Conservation (phyloP, 2,888 invertebrate species). For the Desoria tigrina region DNA sequence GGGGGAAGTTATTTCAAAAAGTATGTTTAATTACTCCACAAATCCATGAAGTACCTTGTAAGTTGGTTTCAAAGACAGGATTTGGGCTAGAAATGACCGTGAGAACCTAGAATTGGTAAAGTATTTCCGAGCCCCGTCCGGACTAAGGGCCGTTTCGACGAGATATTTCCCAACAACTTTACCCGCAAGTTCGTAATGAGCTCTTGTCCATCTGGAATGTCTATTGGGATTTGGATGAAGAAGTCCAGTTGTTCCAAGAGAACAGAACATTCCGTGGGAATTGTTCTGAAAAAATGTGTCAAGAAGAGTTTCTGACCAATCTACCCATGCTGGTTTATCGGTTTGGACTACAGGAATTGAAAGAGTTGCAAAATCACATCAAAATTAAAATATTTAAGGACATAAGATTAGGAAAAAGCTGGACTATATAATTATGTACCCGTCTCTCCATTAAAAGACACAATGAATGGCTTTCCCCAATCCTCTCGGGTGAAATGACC, state of each 20-base stretch:
- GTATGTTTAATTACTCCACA: neutral
- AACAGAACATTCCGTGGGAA: conserved; percentile 68
- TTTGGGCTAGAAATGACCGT: conserved; percentile 87
- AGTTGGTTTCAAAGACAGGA: conserved; percentile 88
- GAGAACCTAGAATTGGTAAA: conserved; percentile 67
- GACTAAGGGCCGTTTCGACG: conserved; percentile 87
- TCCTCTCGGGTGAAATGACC: conserved; percentile 6
- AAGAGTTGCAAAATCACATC: neutral
- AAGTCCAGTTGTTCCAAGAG: conserved; percentile 67
- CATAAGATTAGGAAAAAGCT: neutral
- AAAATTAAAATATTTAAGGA: neutral
- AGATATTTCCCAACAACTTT: conserved; percentile 91
- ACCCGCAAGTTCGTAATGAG: conserved; percentile 90
- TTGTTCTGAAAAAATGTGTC: conserved; percentile 82
- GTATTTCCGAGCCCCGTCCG: conserved; percentile 60
- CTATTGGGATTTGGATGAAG: conserved; percentile 79
- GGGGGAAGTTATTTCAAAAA: neutral
- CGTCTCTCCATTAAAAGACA: conserved; percentile 32
- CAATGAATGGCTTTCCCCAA: conserved; percentile 34
- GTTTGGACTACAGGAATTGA: neutral
- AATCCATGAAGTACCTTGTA: conserved; percentile 14
- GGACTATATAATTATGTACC: conserved; percentile 17
- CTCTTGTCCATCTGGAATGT: conserved; percentile 66
- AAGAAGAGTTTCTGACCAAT: conserved; percentile 91
- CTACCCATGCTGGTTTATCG: conserved; percentile 80